Conservation (phyloP, 2,888 invertebrate species). For the Notodonta ziczac region DNA sequence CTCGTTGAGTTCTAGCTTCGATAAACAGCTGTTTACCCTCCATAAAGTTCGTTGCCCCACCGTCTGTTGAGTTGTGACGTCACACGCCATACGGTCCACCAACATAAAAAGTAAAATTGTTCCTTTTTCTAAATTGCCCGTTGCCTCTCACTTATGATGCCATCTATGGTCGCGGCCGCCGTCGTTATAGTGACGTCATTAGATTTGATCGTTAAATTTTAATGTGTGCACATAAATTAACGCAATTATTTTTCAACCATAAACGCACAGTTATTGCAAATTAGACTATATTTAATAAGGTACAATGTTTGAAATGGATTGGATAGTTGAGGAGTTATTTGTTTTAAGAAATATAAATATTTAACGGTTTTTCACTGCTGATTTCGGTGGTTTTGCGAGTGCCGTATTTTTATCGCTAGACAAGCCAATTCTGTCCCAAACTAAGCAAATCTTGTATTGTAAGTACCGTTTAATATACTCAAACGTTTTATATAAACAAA, state of each 20-base stretch:
- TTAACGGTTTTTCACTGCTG: too few relatives aligned
- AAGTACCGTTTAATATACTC: too few relatives aligned
- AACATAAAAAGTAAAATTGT: background rate
- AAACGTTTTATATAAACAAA: too few relatives aligned
- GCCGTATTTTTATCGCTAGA: too few relatives aligned
- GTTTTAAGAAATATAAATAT: too few relatives aligned
- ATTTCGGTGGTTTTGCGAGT: too few relatives aligned
- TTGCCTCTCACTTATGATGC: background rate
- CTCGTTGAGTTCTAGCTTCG: too few relatives aligned
- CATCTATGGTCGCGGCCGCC: background rate
- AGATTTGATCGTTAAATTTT: background rate
- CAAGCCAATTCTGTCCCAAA: too few relatives aligned
- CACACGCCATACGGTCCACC: background rate
- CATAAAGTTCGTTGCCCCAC: background rate
- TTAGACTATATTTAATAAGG: background rate
- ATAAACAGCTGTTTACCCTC: background rate
- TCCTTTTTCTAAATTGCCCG: background rate
- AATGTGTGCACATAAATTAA: background rate
- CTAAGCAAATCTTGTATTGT: too few relatives aligned
- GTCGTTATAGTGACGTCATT: background rate
- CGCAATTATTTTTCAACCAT: background rate
- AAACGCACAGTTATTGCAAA: background rate
- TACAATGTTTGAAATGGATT: background rate
- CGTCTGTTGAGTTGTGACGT: too few relatives aligned
- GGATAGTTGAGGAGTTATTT: background rate